Conservation (phyloP, 1,140 invertebrate genomes). For the Papilio xuthus region DNA sequence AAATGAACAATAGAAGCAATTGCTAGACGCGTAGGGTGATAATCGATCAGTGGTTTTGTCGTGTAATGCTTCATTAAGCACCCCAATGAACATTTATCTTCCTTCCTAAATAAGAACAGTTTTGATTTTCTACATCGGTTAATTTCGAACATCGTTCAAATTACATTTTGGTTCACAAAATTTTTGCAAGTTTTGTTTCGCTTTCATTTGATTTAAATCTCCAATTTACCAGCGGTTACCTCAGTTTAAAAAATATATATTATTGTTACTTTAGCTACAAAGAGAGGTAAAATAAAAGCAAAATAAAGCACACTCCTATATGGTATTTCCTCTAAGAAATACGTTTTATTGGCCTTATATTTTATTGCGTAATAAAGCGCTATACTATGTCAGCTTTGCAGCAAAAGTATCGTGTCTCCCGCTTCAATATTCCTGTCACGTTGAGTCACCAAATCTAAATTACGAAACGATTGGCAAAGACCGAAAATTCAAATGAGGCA, state of each 20-base stretch:
- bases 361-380: conserved; percentile 1
- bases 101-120: not conserved
- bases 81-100: conserved; percentile 4
- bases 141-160: not conserved
- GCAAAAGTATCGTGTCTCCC: not conserved
- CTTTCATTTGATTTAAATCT: too few relatives aligned
- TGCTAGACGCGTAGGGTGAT: not conserved
- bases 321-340: not conserved
- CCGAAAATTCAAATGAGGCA: conserved; percentile 15
- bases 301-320: not conserved
- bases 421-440: conserved; percentile 7
- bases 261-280: too few relatives aligned
- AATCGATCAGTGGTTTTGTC: not conserved
- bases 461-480: conserved; percentile 21
- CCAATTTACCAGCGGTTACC: too few relatives aligned
- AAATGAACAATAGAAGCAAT: conserved; percentile 22
- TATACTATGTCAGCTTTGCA: not conserved
- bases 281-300: not conserved
- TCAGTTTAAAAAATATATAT: too few relatives aligned
- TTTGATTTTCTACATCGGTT: not conserved
- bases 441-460: conserved; percentile 1
- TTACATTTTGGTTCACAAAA: not conserved
- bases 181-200: too few relatives aligned
- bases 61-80: conserved; percentile 1
- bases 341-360: not conserved